Evolutionary conservation across 2,113 vertebrate species (phyloP).

Genomic region (Scalopus aquaticus): DNA sequence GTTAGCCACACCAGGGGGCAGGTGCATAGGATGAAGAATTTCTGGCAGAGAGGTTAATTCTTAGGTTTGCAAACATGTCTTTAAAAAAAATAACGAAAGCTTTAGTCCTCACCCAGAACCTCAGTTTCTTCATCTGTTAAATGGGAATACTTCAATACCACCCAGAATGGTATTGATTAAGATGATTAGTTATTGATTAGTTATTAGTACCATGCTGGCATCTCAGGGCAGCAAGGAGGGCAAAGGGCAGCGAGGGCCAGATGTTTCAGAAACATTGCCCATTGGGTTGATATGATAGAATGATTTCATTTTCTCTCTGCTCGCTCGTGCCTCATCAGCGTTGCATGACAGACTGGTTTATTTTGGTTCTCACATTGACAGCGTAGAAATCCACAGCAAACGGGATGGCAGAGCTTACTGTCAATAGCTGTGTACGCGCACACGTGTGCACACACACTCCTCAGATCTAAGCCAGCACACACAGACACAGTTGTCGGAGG

Average conservation of each 20-base stretch:
- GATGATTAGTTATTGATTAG: too few species aligned
- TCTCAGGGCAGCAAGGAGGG: neutral
- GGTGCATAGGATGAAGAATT: neutral
- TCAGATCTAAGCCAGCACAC: neutral
- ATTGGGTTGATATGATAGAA: neutral
- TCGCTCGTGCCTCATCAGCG: neutral
- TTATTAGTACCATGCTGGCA: neutral
- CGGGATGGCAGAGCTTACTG: neutral
- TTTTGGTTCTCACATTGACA: constrained; percentile 14
- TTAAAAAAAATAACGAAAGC: neutral
- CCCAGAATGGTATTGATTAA: neutral
- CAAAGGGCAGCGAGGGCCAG: neutral
- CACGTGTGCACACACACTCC: neutral
- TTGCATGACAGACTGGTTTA: neutral
- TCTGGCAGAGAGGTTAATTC: neutral
- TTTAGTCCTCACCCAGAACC: neutral
- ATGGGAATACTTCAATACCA: neutral
- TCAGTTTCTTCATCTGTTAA: neutral
- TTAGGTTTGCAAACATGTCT: neutral
- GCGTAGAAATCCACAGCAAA: neutral
- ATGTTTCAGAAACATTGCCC: neutral
- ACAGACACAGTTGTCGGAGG: neutral
- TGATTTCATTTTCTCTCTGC: neutral
- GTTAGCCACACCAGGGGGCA: neutral
- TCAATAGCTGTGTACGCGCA: neutral